Base-by-base conservation (phyloP, 2,113 vertebrate species). In the Alligator mississippiensis region DNA sequence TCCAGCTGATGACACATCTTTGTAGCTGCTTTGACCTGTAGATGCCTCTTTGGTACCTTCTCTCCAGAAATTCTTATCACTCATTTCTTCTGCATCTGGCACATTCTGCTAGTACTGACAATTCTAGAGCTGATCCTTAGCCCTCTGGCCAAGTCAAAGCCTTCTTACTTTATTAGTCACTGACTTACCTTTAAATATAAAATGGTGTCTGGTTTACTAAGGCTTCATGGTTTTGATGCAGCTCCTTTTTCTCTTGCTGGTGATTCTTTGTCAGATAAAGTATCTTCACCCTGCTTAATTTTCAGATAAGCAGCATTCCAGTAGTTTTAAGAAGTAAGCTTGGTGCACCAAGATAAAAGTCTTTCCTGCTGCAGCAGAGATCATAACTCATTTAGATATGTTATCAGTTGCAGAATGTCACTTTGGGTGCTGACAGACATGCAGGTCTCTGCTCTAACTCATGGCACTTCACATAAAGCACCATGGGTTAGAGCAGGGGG, bases 1-100 rank as follows among this genome's bases (percentile, higher is more conserved):
- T 60, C 3, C 0, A 1, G 4, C 3, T 11, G 18, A 10, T 62
- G 1, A 55, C 76, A 58, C 87, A 19, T 28, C 61, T 11, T 3
- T 4, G 76, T 25, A 34, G 28, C 63, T 2, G 3, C 61, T 70
- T 70, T 22, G 66, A 5, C 8, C 47, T 72, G 22, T 17, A 24
- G 47, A 1, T 12, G 14, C 58, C 12, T 55, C 80, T 62, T 72
- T 38, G 68, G 11, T 38, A 34, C 19, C 30, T 72, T 64, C 77
- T 74, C 25, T 21, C 3, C 57, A 11, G 60, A 25, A 22, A 17
- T 28, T 80, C 58, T 8, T 55, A 27, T 22, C 34, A 0, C 60
- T 70, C 21, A 10, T 19, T 13, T 55, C 30, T 72, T 58, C 22
- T 24, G 54, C 61, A 60, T 5, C 70, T 89, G 78, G 47, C 47